A percentile compares a stretch with the other conserved stretches of the same genome.
phyloP scores from a whole-genome alignment of 2,113 vertebrate genomes.

The Pantherophis guttatus region DNA sequence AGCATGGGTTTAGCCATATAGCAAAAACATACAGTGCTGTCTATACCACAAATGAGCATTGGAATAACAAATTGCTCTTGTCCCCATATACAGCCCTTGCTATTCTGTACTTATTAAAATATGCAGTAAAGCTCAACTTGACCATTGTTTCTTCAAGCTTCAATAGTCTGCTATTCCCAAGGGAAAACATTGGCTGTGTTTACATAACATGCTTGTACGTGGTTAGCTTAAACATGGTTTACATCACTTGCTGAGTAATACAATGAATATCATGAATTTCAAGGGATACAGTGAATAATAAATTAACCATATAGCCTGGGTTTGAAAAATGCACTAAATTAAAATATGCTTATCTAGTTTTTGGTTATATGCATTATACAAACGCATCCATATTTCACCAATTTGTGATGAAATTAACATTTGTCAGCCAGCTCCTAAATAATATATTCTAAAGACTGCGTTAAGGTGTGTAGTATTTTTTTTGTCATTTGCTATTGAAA shows the following conservation, averaged over 20 bases:
- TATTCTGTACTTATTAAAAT: not conserved
- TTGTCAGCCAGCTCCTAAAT: not conserved
- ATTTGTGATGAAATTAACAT: not conserved
- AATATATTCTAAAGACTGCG: not conserved
- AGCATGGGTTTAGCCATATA: not conserved
- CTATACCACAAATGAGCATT: not conserved
- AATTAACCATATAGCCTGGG: not conserved
- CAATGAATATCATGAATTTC: not conserved
- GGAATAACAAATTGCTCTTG: not conserved
- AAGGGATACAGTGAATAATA: not conserved
- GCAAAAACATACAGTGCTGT: not conserved
- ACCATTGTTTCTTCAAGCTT: not conserved
- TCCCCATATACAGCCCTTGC: not conserved
- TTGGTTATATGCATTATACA: not conserved
- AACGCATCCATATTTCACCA: not conserved
- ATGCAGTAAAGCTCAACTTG: not conserved
- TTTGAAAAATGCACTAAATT: not conserved
- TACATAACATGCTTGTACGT: not conserved
- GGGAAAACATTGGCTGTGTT: not conserved
- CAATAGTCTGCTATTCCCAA: conserved; percentile 34
- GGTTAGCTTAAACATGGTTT: not conserved
- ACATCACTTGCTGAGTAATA: not conserved
- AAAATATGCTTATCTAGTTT: not conserved
- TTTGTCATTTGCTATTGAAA: conserved; percentile 28
- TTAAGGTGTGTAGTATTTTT: not conserved